These are phyloP conservation scores for Caenorhabditis tropicalis DNA, from an alignment of 1,140 invertebrate genomes.

Conservation along the genomic window DNA sequence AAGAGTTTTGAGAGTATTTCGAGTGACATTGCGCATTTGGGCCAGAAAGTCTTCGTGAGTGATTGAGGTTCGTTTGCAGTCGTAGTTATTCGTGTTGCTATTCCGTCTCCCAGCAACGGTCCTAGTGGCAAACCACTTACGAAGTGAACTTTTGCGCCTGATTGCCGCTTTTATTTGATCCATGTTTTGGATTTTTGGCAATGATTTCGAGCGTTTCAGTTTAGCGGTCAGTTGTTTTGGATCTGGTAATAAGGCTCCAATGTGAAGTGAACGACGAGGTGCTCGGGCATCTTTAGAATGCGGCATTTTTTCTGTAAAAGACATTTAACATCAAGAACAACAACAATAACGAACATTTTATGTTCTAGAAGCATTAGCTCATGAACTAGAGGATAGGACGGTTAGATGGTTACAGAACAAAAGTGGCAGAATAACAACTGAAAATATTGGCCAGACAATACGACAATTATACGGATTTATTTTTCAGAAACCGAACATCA, in stretches of 20 bases:
- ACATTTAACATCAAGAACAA: background rate
- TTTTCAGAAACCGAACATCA: conserved; percentile 20
- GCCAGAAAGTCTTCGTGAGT: conserved; percentile 35
- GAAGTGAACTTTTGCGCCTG: background rate
- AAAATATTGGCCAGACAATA: background rate
- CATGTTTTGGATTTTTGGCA: conserved; percentile 23
- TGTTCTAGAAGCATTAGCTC: too few species aligned
- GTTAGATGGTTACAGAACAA: background rate
- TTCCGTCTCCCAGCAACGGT: conserved; percentile 19
- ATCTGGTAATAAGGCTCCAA: background rate
- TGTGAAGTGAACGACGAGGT: background rate
- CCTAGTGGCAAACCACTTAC: conserved; percentile 11
- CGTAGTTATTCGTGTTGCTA: conserved; percentile 26
- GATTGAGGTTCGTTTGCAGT: conserved; percentile 17
- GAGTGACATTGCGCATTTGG: conserved; percentile 17
- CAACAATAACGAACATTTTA: background rate
- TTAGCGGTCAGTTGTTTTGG: background rate
- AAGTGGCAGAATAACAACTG: background rate
- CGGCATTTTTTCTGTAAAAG: background rate
- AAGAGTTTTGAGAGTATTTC: background rate
- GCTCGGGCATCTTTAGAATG: background rate
- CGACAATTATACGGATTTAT: background rate
- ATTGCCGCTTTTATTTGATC: conserved; percentile 36
- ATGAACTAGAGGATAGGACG: too few species aligned
- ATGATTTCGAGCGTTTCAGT: background rate